phyloP scores from a whole-genome alignment of 1,140 invertebrate species.

The Atopsyche davidsoni region DNA sequence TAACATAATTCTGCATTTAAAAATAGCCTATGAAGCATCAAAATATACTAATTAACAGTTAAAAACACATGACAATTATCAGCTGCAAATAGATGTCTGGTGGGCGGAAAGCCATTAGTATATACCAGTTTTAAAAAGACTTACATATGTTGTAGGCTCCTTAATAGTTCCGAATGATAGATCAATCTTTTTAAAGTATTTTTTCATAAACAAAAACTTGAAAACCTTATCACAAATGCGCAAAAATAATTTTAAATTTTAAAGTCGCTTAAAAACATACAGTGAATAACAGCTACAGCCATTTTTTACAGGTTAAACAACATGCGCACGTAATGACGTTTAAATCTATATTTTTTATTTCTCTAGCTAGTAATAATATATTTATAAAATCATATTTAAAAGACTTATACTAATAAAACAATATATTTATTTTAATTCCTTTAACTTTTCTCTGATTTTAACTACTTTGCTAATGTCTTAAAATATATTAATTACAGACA shows the following conservation, averaged over 20 bases:
- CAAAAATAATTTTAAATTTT: slow-evolving; percentile 4
- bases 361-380: too few species aligned
- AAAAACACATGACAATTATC: slow-evolving; percentile 22
- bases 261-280: slow-evolving; percentile 19
- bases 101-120: slow-evolving; percentile 16
- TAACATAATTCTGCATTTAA: too few species aligned
- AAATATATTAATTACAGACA: too few species aligned
- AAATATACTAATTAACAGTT: too few species aligned
- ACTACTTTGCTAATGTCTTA: too few species aligned
- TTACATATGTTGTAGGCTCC: slow-evolving; percentile 10
- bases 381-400: too few species aligned
- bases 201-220: not conserved
- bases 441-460: too few species aligned
- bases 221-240: slow-evolving; percentile 5
- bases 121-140: slow-evolving; percentile 13
- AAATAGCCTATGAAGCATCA: too few species aligned
- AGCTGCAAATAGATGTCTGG: slow-evolving; percentile 23
- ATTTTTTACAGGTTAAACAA: slow-evolving; percentile 23
- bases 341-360: too few species aligned
- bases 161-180: not conserved
- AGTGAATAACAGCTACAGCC: slow-evolving; percentile 19
- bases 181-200: not conserved
- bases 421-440: too few species aligned
- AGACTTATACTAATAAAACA: too few species aligned
- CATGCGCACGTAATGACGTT: slow-evolving; percentile 9